phyloP scores from a whole-genome alignment of 2,113 vertebrate genomes.

The Elachura formosa region DNA sequence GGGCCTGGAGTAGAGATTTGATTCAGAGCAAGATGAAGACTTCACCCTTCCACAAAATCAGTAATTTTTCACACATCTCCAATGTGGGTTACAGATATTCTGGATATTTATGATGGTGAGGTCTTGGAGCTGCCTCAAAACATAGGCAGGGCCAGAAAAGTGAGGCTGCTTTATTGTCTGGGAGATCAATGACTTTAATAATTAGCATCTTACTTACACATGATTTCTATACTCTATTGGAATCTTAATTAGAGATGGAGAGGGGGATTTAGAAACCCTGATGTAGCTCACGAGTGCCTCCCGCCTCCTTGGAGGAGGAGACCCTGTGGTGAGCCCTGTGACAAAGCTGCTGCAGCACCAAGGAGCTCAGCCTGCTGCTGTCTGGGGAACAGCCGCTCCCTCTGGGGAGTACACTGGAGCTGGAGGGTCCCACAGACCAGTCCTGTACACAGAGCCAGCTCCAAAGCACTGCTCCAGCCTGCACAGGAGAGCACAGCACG shows the following conservation, averaged over 20 bases:
- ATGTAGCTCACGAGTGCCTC: not conserved
- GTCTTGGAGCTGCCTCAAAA: not conserved
- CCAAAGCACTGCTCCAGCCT: not conserved
- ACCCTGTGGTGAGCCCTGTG: not conserved
- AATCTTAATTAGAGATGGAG: constrained; percentile 52
- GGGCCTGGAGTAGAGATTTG: not conserved
- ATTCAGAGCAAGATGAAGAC: not conserved
- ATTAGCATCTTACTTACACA: constrained; percentile 63
- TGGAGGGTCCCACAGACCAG: not conserved
- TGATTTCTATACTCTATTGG: constrained; percentile 45
- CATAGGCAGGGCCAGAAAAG: not conserved
- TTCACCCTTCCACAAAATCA: not conserved
- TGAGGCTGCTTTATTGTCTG: constrained; percentile 12
- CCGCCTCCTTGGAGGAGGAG: not conserved
- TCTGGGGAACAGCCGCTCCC: not conserved
- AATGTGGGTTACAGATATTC: not conserved
- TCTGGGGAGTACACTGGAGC: fast-evolving
- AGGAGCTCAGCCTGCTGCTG: not conserved
- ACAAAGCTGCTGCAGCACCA: not conserved
- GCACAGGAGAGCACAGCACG: fast-evolving
- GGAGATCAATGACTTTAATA: constrained; percentile 57
- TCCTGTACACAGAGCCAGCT: fast-evolving
- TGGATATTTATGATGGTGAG: fast-evolving
- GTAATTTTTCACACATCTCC: not conserved
- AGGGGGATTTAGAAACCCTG: not conserved